Base-by-base conservation (phyloP, 2,888 invertebrate species). In the Xestia rhomboidea region DNA sequence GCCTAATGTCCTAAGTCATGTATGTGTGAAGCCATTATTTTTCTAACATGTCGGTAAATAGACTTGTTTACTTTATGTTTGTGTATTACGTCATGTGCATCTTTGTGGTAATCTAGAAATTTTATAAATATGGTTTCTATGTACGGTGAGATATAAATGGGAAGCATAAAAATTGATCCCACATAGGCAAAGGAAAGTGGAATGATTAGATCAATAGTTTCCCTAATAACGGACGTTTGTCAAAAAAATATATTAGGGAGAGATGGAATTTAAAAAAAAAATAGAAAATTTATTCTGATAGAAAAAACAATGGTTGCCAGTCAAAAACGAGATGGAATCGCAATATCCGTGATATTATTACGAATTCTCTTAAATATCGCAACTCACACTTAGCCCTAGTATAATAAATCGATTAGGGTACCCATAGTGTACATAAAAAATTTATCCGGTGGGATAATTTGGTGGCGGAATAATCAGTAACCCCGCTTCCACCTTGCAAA, bases 1-100 rank as follows among this genome's bases (percentile, higher is more conserved):
- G 57, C 51, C n/a, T 66, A 51, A 84, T 74, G 38, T 66, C 68
- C 64, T 62, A 81, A 71, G 63, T 54, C 73, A 71, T 68, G 81
- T 51, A 73, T 57, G 64, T 84, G 71, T 70, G 71, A 54, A 76
- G 49, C 38, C 15, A 71, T 81, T 74, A 81, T 72, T 66, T 83
- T 77, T 80, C 30, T 68, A 67, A 46, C 64, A 54, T 81, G 77
- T 83, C 77, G 24, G 63, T 84, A 74, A 84, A 81, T 68, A 81
- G 38, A 73, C 34, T 74, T 84, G 77, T 83, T 84, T 84, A 74
- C 73, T 72, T 64, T 67, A 34, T 49, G 21, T 57, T 64, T 69
- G 41, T 46, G 21, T 51, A 63, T 83, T 68, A 73, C 76, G 68
- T 76, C 68, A 57, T 68, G 24, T 64, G 38, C 51, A 46, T 68